Conservation (phyloP, 2,113 vertebrate genomes). For the Myiagra hebetior region DNA sequence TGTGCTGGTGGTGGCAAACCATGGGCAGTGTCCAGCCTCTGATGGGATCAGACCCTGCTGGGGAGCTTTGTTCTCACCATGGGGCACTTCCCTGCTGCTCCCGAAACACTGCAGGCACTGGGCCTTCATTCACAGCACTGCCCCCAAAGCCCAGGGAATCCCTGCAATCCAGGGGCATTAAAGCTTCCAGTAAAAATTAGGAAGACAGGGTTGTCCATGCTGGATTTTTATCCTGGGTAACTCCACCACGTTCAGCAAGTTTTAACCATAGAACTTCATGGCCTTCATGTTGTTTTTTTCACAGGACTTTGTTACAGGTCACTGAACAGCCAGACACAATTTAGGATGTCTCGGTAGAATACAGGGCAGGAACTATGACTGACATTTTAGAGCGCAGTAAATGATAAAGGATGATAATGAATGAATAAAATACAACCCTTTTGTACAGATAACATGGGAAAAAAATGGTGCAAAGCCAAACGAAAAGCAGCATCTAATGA, state of each 20-base stretch:
- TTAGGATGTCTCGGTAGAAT: neutral
- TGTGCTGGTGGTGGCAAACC: neutral
- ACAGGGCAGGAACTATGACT: neutral
- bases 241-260: neutral
- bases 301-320: neutral
- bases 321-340: rapidly evolving
- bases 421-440: neutral
- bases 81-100: neutral
- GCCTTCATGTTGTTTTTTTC: neutral
- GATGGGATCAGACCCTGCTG: neutral
- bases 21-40: neutral
- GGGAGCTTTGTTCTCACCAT: neutral
- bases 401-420: neutral
- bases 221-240: neutral
- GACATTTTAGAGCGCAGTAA: neutral
- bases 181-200: rapidly evolving
- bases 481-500: neutral
- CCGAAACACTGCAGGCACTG: neutral
- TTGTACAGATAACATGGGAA: neutral
- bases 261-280: neutral
- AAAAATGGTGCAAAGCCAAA: neutral
- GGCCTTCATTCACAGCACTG: neutral
- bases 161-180: neutral
- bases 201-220: neutral
- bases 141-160: neutral